Conservation (phyloP, 2,797 vertebrate species). For the Enteromius trimaculatus region DNA sequence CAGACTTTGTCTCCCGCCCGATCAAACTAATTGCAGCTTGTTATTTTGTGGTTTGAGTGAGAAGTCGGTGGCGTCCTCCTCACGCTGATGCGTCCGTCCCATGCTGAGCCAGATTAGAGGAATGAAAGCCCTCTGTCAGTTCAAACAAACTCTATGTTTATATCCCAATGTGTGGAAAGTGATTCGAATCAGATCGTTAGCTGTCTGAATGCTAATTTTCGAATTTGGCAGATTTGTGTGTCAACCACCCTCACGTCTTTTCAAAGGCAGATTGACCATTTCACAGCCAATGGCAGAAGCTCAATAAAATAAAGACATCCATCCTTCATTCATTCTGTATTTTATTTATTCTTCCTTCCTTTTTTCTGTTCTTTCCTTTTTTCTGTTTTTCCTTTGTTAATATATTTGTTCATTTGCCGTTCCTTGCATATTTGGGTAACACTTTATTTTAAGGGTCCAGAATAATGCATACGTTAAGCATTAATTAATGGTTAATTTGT, state of each 20-base stretch:
- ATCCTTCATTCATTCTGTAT: neutral
- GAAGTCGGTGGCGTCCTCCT: conserved; percentile 2
- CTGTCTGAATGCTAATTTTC: conserved; percentile 44
- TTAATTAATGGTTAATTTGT: no score
- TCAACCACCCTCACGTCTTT: conserved; percentile 8
- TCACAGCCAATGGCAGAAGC: conserved; percentile 22
- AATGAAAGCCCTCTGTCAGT: conserved; percentile 38
- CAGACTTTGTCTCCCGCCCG: neutral
- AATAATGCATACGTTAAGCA: no score
- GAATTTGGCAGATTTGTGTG: conserved; percentile 28
- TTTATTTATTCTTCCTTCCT: neutral
- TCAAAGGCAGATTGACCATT: conserved; percentile 41
- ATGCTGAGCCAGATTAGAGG: conserved; percentile 32
- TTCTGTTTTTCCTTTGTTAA: neutral
- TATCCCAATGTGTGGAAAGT: conserved; percentile 38
- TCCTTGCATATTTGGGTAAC: neutral
- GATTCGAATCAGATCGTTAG: conserved; percentile 40
- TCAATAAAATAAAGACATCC: conserved; percentile 2
- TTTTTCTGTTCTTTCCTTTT: neutral
- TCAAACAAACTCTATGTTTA: conserved; percentile 40
- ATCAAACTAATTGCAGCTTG: conserved; percentile 19
- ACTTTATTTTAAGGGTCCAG: no score
- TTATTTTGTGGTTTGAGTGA: conserved; percentile 29
- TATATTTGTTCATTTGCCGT: neutral
- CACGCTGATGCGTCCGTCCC: conserved; percentile 1